Evolutionary conservation across 2,113 vertebrate species (phyloP), one percentile per base, ranked within the genome.

Genomic region (Gavialis gangeticus): DNA sequence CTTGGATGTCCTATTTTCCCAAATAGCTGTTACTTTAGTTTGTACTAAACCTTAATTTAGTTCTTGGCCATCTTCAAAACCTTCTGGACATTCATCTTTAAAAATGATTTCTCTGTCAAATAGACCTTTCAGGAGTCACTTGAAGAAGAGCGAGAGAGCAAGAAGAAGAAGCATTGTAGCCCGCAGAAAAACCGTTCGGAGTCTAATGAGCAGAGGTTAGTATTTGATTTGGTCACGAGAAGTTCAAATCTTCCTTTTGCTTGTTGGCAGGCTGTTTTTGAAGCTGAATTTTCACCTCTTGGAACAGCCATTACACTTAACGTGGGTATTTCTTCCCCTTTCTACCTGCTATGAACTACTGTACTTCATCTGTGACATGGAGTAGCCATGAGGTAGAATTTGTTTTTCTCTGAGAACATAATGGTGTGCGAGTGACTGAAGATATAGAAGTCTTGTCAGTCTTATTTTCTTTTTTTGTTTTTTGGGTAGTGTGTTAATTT

Each of bases 121-220:
- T 96, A 99, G 95, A 97, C 96, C 97, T 98, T 98, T 95, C 98
- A 98, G 94, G 98, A 98, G 57, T 97, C 97, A 46, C 98, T 97
- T 95, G 99, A 99, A 87, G 99, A 99, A 82, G 99, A 99, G 56
- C 96, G 98, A 95, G 99, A 99, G 75, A 90, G 96, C 97, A 98
- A 99, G 97, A 99, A 99, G 91, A 99, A 99, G 97, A 99, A 99
- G 94, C 98, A 98, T 79, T 97, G 98, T 92, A 99, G 99, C 97
- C 99, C 99, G 2, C 98, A 98, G 96, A 99, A 98, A 95, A 99
- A 98, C 94, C 99, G 99, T 79, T 62, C 98, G 56, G 99, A 99
- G 94, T 99, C 99, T 94, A 99, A 98, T 66, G 99, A 99, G 76
- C 98, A 98, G 91, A 99, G 99, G 99, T 99, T 97, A 89, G 98